These are phyloP conservation scores for Notothenia coriiceps DNA, from an alignment of 2,113 vertebrate genomes.

Conservation along the genomic window DNA sequence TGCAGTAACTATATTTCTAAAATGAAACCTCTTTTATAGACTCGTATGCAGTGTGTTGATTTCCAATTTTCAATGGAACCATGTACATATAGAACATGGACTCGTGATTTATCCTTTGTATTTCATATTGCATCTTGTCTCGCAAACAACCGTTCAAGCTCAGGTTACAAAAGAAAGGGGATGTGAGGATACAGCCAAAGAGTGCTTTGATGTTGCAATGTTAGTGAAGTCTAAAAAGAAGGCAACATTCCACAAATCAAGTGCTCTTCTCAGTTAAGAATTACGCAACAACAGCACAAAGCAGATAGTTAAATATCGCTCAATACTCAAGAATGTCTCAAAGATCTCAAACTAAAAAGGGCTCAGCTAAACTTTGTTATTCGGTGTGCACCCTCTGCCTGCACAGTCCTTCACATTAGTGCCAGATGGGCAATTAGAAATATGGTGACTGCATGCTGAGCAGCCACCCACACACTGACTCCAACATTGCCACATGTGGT, in stretches of 20 bases:
- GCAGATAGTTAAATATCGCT: conserved; percentile 12
- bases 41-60: not conserved
- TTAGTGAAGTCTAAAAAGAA: not conserved
- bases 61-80: not conserved
- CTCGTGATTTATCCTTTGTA: not conserved
- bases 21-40: not conserved
- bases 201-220: not conserved
- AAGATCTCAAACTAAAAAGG: conserved; percentile 4
- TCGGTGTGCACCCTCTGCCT: conserved; percentile 20
- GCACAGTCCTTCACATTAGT: conserved; percentile 44
- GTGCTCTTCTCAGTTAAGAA: not conserved
- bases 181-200: not conserved
- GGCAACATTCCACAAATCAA: conserved; percentile 4
- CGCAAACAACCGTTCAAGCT: not conserved
- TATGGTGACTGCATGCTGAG: conserved; percentile 65
- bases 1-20: too few relatives aligned
- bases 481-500: conserved; percentile 66
- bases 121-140: not conserved
- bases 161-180: not conserved
- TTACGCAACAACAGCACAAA: conserved; percentile 14
- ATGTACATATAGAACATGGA: not conserved
- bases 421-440: conserved; percentile 77
- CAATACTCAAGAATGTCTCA: conserved; percentile 13
- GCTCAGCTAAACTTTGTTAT: conserved; percentile 46
- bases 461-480: conserved; percentile 67